These are phyloP conservation scores for Anguilla obscura DNA, from an alignment of 2,797 vertebrate genomes.

Conservation along the genomic window DNA sequence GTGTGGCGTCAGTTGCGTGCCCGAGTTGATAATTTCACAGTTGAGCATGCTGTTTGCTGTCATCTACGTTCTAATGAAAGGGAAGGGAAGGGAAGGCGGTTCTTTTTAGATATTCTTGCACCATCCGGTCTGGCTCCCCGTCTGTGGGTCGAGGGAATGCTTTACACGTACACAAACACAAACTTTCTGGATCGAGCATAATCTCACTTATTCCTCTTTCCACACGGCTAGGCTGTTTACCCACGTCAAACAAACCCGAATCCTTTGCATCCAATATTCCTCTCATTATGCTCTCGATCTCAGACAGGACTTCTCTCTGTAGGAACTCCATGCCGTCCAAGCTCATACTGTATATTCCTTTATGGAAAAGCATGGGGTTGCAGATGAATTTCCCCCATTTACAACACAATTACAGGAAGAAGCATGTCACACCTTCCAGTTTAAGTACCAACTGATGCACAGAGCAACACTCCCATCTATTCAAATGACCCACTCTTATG, in stretches of 20 bases:
- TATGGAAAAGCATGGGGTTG: neutral
- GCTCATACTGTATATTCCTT: neutral
- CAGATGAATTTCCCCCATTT: neutral
- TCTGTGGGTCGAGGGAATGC: neutral
- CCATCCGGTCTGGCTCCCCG: neutral
- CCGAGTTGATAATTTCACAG: neutral
- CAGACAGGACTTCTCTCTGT: neutral
- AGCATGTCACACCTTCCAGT: neutral
- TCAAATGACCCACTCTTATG: neutral
- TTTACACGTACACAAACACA: neutral
- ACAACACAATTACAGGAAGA: neutral
- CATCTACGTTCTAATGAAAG: neutral
- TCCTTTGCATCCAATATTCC: neutral
- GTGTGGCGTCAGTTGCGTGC: neutral
- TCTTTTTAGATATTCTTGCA: neutral
- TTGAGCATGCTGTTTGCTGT: neutral
- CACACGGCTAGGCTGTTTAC: neutral
- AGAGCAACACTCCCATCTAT: neutral
- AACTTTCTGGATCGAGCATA: neutral
- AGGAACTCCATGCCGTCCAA: neutral
- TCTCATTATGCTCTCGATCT: neutral
- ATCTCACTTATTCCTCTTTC: neutral
- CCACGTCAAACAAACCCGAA: neutral
- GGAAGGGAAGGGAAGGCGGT: neutral
- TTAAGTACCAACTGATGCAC: neutral